Evolutionary conservation across 2,888 invertebrate genomes (phyloP).

Genomic region (Strigamia maritima): DNA sequence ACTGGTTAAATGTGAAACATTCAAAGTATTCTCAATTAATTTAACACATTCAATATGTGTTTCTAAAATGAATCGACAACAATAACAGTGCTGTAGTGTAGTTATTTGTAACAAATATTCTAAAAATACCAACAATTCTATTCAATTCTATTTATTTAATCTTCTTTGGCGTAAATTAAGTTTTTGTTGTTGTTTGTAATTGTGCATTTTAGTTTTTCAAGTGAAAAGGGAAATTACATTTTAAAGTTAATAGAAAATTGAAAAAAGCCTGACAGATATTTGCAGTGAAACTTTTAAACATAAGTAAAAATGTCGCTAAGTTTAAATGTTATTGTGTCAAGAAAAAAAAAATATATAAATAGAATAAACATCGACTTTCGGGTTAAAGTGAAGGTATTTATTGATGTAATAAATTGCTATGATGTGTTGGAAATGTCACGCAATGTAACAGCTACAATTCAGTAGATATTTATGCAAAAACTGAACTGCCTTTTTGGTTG

Average conservation of each 20-base stretch:
- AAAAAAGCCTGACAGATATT: not conserved
- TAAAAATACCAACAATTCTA: too few species aligned
- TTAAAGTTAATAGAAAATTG: not conserved
- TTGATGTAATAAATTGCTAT: not conserved
- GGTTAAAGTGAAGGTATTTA: not conserved
- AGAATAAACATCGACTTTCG: not conserved
- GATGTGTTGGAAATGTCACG: not conserved
- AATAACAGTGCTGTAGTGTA: too few species aligned
- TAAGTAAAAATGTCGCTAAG: not conserved
- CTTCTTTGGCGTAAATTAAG: not conserved
- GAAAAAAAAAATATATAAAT: not conserved
- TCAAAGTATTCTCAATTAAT: too few species aligned
- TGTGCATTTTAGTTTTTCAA: not conserved
- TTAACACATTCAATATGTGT: too few species aligned
- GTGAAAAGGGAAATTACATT: not conserved
- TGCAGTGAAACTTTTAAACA: not conserved
- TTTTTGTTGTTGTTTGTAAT: not conserved
- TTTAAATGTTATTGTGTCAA: not conserved
- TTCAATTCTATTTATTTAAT: too few species aligned
- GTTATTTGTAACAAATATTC: too few species aligned
- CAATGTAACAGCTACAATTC: not conserved
- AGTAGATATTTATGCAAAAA: not conserved
- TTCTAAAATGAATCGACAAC: too few species aligned
- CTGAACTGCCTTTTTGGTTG: not conserved
- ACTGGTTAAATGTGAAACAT: too few species aligned